phyloP scores from a whole-genome alignment of 2,888 invertebrate species.

The Papilio gigon region DNA sequence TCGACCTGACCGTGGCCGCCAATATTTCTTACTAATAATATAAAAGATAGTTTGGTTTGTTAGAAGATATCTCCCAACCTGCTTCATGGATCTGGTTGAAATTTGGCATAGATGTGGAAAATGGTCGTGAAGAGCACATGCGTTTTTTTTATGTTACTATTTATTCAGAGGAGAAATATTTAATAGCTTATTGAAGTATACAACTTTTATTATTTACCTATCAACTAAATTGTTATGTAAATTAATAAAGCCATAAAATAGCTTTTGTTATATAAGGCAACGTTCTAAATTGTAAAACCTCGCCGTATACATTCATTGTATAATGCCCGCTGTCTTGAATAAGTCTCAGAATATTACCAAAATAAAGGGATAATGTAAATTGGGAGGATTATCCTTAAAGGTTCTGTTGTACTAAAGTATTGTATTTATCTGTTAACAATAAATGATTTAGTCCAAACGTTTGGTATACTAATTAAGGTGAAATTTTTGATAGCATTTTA shows the following conservation, averaged over 20 bases:
- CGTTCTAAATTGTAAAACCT: background rate
- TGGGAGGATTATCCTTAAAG: slow-evolving; percentile 7
- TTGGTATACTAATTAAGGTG: background rate
- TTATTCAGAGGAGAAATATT: too few relatives aligned
- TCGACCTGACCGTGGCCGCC: too few relatives aligned
- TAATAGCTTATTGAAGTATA: too few relatives aligned
- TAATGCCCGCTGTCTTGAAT: slow-evolving; percentile 15
- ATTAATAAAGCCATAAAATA: background rate
- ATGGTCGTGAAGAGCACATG: too few relatives aligned
- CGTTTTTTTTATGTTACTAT: too few relatives aligned
- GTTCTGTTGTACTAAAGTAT: slow-evolving; percentile 12
- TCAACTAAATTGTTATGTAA: too few relatives aligned
- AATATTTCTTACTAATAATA: too few relatives aligned
- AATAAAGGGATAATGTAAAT: slow-evolving; percentile 20
- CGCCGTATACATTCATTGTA: slow-evolving; percentile 3
- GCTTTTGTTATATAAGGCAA: background rate
- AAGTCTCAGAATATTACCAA: slow-evolving; percentile 16
- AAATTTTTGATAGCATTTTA: background rate
- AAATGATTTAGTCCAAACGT: background rate
- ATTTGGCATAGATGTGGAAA: too few relatives aligned
- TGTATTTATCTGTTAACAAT: slow-evolving; percentile 5
- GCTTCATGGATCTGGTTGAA: too few relatives aligned
- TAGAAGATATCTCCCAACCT: too few relatives aligned
- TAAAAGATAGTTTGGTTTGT: too few relatives aligned
- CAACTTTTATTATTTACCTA: too few relatives aligned